Base-by-base conservation (phyloP, 2,797 vertebrate species). In the Bucorvus abyssinicus region DNA sequence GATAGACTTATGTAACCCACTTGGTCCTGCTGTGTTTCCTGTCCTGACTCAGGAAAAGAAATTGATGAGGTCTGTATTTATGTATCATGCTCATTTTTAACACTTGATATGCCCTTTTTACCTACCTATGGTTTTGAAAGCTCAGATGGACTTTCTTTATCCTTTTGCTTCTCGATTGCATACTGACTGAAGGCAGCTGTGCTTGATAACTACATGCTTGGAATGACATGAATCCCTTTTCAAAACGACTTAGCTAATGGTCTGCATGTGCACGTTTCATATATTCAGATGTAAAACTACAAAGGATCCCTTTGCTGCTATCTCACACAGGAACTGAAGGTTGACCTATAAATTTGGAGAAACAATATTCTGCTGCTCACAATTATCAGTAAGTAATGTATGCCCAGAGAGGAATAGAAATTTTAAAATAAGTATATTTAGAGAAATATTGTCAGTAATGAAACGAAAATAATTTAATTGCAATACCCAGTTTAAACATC, bases 1-100 rank as follows among this genome's bases (percentile, higher is more conserved):
- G 12, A 13, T 14, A 65, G 40, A 22, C 27, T 49, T 49, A 1
- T 40, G 27, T 34, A 60, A 44, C 40, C 8, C 8, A 44, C 2
- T 42, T 67, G 34, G 7, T 3, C 4, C 2, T 18, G 14, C 24
- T 23, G 5, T 44, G 24, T 5, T 50, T 91, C n/a, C 0, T 45
- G 61, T 69, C 9, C 6, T 45, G 12, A 40, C 38, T 10, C 38
- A 40, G 3, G 6, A 61, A 30, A 65, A 24, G 9, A 83, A 83
- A 34, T 17, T 69, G 9, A 36, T 76, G 18, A 69, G 12, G 7
- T 59, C 16, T 85, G 11, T 42, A 45, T 45, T 57, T 83, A 45
- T 50, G 17, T 61, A 42, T 59, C 9, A 65, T 30, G 30, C 7
- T n/a, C 2, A 49, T 84, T 73, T 79, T 84, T 64, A 57, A 40